These are phyloP conservation scores for Zosterops pallidus DNA, from an alignment of 2,113 vertebrate genomes.

Conservation along the genomic window DNA sequence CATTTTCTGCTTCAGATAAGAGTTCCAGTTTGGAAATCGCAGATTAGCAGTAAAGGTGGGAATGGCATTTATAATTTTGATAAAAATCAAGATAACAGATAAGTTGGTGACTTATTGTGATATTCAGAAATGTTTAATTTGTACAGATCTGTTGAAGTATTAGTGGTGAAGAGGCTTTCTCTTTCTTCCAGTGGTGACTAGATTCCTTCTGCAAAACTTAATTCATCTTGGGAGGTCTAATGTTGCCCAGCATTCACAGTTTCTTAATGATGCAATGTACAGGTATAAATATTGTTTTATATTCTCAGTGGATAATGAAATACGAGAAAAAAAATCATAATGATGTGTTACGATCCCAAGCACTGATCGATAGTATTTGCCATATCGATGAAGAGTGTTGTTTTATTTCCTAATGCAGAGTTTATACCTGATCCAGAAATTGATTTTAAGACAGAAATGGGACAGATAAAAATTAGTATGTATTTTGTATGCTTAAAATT, in stretches of 20 bases:
- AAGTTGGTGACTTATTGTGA: neutral
- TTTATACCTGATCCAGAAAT: neutral
- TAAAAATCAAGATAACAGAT: neutral
- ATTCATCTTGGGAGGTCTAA: neutral
- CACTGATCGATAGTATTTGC: neutral
- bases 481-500: neutral
- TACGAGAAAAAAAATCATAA: neutral
- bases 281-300: neutral
- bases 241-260: neutral
- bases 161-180: neutral
- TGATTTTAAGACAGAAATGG: neutral
- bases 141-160: neutral
- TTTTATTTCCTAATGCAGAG: neutral
- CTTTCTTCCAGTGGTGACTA: neutral
- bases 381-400: rapidly evolving
- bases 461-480: neutral
- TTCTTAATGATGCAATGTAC: neutral
- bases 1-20: neutral
- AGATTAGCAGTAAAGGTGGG: neutral
- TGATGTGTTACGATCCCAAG: neutral
- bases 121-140: neutral
- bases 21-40: neutral
- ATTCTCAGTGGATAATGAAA: neutral
- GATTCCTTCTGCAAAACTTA: neutral
- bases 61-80: neutral